Conservation (phyloP, 2,888 invertebrate genomes). For the Coleophora flavipennella region DNA sequence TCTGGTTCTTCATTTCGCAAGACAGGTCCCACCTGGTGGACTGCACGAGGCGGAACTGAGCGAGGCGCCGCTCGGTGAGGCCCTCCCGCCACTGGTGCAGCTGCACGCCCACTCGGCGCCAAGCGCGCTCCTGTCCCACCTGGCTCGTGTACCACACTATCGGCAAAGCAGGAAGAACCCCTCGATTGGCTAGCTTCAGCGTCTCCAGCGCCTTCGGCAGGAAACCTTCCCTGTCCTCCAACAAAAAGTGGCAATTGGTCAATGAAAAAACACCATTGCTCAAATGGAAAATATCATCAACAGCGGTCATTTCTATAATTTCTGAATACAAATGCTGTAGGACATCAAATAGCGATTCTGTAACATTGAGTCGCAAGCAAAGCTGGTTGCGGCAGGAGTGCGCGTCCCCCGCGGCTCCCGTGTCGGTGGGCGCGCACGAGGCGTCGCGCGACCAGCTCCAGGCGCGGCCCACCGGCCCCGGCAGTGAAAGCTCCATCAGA, state of each 20-base stretch:
- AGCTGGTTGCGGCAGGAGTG: conserved; percentile 79
- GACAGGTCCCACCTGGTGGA: conserved; percentile 89
- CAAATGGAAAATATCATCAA: conserved; percentile 83
- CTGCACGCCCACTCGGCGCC: too few relatives aligned
- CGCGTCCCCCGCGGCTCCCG: conserved; percentile 1
- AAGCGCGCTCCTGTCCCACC: too few relatives aligned
- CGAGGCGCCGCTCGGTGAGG: neutral
- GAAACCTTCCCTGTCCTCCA: conserved; percentile 37
- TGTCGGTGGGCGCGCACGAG: conserved; percentile 29
- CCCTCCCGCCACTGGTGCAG: too few relatives aligned
- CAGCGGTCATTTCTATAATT: conserved; percentile 78
- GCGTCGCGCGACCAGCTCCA: conserved; percentile 84
- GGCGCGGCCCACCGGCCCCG: conserved; percentile 87
- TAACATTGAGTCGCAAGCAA: conserved; percentile 81
- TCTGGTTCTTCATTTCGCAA: conserved; percentile 52
- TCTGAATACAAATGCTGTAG: conserved; percentile 81
- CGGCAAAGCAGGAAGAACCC: conserved; percentile 67
- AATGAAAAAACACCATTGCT: conserved; percentile 81
- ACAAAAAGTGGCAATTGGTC: conserved; percentile 60
- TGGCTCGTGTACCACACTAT: conserved; percentile 79
- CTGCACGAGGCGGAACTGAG: conserved; percentile 80
- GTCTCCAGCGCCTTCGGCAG: conserved; percentile 75
- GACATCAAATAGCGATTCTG: conserved; percentile 78
- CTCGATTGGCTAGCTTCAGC: conserved; percentile 73
- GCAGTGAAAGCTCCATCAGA: conserved; percentile 89